A percentile compares a stretch with the other conserved stretches of the same genome.
Evolutionary conservation across 2,888 invertebrate genomes (phyloP).

Genomic region (Myopa tessellatipennis): DNA sequence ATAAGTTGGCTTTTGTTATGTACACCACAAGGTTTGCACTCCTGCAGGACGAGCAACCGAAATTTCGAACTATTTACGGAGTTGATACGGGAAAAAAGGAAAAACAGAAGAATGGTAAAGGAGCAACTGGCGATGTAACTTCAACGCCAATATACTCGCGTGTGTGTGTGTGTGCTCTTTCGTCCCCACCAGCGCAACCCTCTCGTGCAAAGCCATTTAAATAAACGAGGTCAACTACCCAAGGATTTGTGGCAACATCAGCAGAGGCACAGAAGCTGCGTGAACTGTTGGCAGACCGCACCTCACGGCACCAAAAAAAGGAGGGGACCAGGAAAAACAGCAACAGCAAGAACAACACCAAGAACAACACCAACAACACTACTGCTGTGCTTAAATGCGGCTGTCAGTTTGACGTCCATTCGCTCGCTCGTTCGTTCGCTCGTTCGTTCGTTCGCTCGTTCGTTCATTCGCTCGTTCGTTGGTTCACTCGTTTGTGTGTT

Average conservation of each 20-base stretch:
- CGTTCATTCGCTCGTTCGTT: too few relatives aligned
- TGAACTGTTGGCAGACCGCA: too few relatives aligned
- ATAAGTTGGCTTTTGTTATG: too few relatives aligned
- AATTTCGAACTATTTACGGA: background rate
- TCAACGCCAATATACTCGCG: background rate
- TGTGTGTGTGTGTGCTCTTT: background rate
- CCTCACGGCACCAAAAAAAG: background rate
- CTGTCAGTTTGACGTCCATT: background rate
- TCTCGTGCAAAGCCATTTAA: conserved; percentile 29
- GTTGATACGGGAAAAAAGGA: background rate
- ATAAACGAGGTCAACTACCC: conserved; percentile 39
- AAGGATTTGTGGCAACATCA: conserved; percentile 26
- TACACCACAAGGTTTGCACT: too few relatives aligned
- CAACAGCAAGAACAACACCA: background rate
- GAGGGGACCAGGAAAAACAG: background rate
- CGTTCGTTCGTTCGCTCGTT: background rate
- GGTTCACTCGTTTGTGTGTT: background rate
- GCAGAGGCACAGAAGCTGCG: background rate
- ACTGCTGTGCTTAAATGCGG: background rate
- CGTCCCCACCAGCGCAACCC: background rate
- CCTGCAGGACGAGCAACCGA: background rate
- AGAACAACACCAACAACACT: background rate
- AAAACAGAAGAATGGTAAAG: background rate
- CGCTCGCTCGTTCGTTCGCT: background rate
- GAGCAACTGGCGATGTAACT: background rate